Evolutionary conservation across 37 sponge, comb jelly and placozoan genomes (phyloP), one percentile per base, ranked within the genome.

Genomic region (Theonella swinhoei): DNA sequence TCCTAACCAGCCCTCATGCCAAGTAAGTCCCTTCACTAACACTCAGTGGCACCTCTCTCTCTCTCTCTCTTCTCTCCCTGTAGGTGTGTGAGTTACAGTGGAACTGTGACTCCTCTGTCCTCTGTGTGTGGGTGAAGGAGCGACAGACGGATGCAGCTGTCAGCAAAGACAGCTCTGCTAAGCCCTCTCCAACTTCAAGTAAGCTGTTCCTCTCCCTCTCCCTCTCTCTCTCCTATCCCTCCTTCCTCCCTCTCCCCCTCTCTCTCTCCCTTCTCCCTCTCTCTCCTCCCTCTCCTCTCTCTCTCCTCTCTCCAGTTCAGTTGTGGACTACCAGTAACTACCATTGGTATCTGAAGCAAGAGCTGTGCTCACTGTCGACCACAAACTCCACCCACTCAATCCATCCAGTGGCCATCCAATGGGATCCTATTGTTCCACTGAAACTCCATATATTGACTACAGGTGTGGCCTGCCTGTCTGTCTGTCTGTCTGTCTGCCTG

Each of bases 261-360:
- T 47, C 54, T 47, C 7, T 47, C 54, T 47, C 7, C 54, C 54
- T 47, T 47, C 7, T 47, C 14, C n/a, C n/a, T n/a, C n/a, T n/a
- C n/a, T n/a, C n/a, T n/a, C n/a, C 40, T 60, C 28, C 62, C 23
- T 54, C 28, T 22, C 62, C 7, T 9, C n/a, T 54, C 5, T n/a
- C n/a, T n/a, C 24, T 40, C 28, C 23, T 30, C n/a, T 59, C 42
- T 77, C 31, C 71, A 90, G 93, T 97, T 28, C 98, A 97, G 78
- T 64, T 97, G 83, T 97, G 98, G 98, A 70, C 76, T 0, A 40
- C 65, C 14, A 75, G 80, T 42, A 97, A 97, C 84, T 95, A 92
- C 62, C 98, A 97, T 76, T 97, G 95, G 95, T 97, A 97, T 86
- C 79, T 94, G 60, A 97, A 97, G 76, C 95, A 95, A 61, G 95